Evolutionary conservation across 2,797 vertebrate species (phyloP), one percentile per base, ranked within the genome.

Genomic region (Sphaeramia orbicularis): DNA sequence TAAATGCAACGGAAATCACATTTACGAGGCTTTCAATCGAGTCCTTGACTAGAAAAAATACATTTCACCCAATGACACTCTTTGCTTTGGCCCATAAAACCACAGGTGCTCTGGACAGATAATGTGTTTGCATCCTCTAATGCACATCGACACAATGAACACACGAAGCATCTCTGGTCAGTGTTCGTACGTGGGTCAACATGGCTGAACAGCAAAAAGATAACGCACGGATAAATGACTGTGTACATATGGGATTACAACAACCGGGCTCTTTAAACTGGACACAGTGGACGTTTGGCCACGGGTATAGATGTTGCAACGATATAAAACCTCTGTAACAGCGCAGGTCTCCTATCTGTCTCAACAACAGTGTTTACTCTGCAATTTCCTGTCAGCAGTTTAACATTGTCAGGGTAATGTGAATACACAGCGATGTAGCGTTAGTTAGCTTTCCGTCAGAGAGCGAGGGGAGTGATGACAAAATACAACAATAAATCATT

Each of bases 171-270:
- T 50, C 57, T 55, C 44, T 79, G 40, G 7, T 52, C 27, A 44
- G 18, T 50, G 45, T 45, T 19, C 49, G 27, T 54, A 19, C 14
- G 10, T 21, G 50, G 27, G 18, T 44, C 7, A 44, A 10, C 83
- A 86, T 66, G 82, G 71, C 80, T 88, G 81, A 49, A 41, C 27
- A 11, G 51, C 59, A 41, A 10, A 56, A 8, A 71, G 85, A 87
- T 83, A 82, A 71, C 71, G 36, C 16, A 36, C 24, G 42, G 37
- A 13, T 55, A 52, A 14, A 37, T 40, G 14, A 1, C 15, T 41
- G 50, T 67, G 71, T 70, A 30, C 48, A 41, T 53, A 12, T 27
- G 61, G 36, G 67, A 70, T 70, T 54, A 68, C 52, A 37, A 54
- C 42, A 57, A 27, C 13, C 2, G 57, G 30, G 9, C 10, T 18